A percentile compares a stretch with the other conserved stretches of the same genome.
Evolutionary conservation across 1,140 invertebrate species (phyloP).

Genomic region (Drosophila busckii): DNA sequence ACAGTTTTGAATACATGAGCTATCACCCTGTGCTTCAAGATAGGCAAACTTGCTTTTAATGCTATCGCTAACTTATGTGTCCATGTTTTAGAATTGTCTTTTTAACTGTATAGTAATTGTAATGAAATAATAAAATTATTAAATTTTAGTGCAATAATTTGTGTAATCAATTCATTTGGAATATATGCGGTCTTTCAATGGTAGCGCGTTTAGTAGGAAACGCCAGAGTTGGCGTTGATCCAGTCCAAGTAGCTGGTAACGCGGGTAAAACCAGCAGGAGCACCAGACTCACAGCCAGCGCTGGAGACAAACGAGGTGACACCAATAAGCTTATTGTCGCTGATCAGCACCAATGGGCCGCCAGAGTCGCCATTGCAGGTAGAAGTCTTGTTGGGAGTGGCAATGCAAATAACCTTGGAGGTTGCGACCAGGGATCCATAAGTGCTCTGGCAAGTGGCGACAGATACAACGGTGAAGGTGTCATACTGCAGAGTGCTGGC

Average conservation of each 20-base stretch:
- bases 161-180: too few species aligned
- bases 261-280: constrained; percentile 80
- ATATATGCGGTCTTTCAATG: constrained; percentile 4
- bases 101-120: too few species aligned
- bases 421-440: constrained; percentile 30
- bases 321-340: constrained; percentile 77
- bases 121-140: too few species aligned
- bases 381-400: constrained; percentile 45
- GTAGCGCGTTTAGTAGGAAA: constrained; percentile 30
- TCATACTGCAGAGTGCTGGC: constrained; percentile 34
- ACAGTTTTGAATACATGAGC: too few species aligned
- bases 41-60: too few species aligned
- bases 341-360: constrained; percentile 79
- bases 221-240: constrained; percentile 70
- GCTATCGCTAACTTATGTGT: too few species aligned
- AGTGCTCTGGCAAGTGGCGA: constrained; percentile 8
- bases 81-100: too few species aligned
- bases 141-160: too few species aligned
- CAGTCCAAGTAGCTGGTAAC: constrained; percentile 80
- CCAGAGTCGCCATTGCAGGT: constrained; percentile 81
- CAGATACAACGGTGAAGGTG: constrained; percentile 4
- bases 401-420: constrained; percentile 43
- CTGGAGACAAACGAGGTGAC: constrained; percentile 78
- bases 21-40: too few species aligned
- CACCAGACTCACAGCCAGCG: constrained; percentile 65